Percentiles rank a stretch among this genome's conserved stretches.
phyloP scores from a whole-genome alignment of 2,113 vertebrate species.

The Galeopterus variegatus region DNA sequence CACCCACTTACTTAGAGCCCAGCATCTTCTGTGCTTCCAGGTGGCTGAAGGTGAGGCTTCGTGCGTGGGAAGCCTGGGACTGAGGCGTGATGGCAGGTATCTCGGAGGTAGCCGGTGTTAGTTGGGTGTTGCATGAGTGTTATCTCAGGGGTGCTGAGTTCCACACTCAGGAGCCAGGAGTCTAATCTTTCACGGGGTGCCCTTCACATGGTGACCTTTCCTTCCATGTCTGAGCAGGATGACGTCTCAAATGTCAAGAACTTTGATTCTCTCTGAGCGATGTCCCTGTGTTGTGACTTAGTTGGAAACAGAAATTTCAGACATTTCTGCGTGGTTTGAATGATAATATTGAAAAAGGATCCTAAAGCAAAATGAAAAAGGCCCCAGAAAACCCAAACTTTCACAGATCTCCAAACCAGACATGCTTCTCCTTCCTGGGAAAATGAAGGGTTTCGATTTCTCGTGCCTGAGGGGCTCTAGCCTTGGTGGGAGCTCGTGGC shows the following conservation, averaged over 20 bases:
- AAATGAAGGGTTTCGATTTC: not conserved
- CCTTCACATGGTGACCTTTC: not conserved
- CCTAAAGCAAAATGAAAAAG: slow-evolving; percentile 59
- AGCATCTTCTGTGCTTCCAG: not conserved
- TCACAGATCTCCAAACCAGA: slow-evolving; percentile 26
- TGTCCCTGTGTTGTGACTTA: not conserved
- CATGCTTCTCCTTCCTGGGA: not conserved
- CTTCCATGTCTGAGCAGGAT: not conserved
- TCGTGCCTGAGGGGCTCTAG: not conserved
- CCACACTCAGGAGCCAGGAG: not conserved
- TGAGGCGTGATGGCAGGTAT: accelerated
- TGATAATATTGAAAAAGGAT: slow-evolving; percentile 26
- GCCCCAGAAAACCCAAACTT: slow-evolving; percentile 52
- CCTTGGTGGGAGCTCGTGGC: accelerated
- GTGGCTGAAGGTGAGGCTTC: not conserved
- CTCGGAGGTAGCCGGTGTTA: accelerated
- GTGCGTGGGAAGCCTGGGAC: not conserved
- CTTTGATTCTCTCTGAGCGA: not conserved
- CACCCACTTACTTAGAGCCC: not conserved
- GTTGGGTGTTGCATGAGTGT: not conserved
- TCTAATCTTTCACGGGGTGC: not conserved
- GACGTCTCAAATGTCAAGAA: not conserved
- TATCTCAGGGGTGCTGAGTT: not conserved
- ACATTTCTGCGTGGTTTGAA: slow-evolving; percentile 54
- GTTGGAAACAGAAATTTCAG: slow-evolving; percentile 48